Base-by-base conservation (phyloP, 2,113 vertebrate species). In the Eolophus roseicapilla region DNA sequence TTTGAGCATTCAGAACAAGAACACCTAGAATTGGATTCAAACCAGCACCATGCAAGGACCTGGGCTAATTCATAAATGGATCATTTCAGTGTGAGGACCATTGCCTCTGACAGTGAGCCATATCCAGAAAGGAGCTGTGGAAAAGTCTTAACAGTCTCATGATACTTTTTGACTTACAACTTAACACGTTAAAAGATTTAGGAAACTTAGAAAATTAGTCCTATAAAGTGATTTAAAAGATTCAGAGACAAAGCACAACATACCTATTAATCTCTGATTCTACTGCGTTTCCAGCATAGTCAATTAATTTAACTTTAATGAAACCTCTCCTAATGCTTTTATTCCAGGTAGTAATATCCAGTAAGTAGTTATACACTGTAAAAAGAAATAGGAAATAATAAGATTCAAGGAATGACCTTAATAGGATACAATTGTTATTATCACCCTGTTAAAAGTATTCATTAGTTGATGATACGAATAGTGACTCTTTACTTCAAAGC, bases 331-430 rank as follows among this genome's bases (percentile, higher is more conserved):
- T 98, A 21, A 39, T 75, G 9, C 88, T 96, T 91, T 96, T 96
- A 88, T 98, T 99, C 99, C 98, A 99, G 33, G 97, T 97, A 80
- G 98, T 93, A 90, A 99, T 97, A 31, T 99, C 98, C 95, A 99
- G 25, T 88, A 84, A 95, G 81, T 99, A 99, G 91, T 92, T 95
- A 77, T 97, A 98, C 95, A 95, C 99, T 99, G 90, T 47, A 60
- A 92, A 68, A 68, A 85, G 37, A 87, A 84, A 94, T 6, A 53
- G 11, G n/a, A 95, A 91, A 65, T 18, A 35, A 7, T 29, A 33
- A 68, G 13, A 69, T 49, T 57, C 20, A 78, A 70, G 91, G 23
- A 75, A 80, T 50, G 7, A 81, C 11, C 43, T 88, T 44, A 64
- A n/a, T 6, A 82, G 28, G 39, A 88, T 59, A 43, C 12, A 59